phyloP scores from a whole-genome alignment of 2,888 invertebrate genomes.

The Pemphredon lugubris region DNA sequence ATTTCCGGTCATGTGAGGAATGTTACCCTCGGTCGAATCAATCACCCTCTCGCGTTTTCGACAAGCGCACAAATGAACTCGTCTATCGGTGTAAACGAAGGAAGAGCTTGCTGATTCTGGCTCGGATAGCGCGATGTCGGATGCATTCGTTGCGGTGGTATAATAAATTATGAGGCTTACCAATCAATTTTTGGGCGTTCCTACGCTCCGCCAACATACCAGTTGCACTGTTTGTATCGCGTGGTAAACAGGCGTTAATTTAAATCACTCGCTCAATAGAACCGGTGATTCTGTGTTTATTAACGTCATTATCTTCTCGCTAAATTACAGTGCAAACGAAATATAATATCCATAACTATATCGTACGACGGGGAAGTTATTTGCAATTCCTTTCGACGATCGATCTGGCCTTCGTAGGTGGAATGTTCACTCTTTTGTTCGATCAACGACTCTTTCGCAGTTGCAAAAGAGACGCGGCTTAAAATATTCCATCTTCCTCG shows the following conservation, averaged over 20 bases:
- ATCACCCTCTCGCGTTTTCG: conserved; percentile 42
- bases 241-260: too few relatives aligned
- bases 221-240: conserved; percentile 11
- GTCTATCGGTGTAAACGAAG: neutral
- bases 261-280: too few relatives aligned
- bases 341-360: too few relatives aligned
- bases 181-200: neutral
- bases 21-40: conserved; percentile 73
- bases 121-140: conserved; percentile 17
- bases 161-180: neutral
- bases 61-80: conserved; percentile 27
- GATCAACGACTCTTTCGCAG: conserved; percentile 71
- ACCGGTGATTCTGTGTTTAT: too few relatives aligned
- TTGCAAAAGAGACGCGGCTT: conserved; percentile 69
- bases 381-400: conserved; percentile 64
- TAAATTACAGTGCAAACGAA: too few relatives aligned
- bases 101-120: conserved; percentile 25
- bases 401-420: conserved; percentile 66
- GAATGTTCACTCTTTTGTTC: conserved; percentile 58
- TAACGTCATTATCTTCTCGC: too few relatives aligned
- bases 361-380: too few relatives aligned
- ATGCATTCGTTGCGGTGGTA: conserved; percentile 1
- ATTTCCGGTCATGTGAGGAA: conserved; percentile 67
- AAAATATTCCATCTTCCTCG: conserved; percentile 58
- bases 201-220: conserved; percentile 12